These are phyloP conservation scores for Melieria crassipennis DNA, from an alignment of 2,888 invertebrate genomes.

Conservation along the genomic window DNA sequence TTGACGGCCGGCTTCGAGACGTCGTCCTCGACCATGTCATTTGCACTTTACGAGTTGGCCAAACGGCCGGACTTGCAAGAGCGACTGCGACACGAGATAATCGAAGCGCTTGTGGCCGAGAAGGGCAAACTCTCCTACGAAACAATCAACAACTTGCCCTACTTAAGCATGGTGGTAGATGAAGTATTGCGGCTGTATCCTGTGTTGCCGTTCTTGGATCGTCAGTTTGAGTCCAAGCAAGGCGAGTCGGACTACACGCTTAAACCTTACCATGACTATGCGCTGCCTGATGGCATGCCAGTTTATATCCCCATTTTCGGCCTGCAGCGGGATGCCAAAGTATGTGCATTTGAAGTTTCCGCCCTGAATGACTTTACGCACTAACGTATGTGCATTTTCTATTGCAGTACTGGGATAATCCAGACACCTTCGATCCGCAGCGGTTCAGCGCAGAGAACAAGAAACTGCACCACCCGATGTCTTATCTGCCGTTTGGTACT, in stretches of 20 bases:
- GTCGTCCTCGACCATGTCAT: conserved; percentile 65
- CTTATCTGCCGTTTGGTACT: conserved; percentile 59
- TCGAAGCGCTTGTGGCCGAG: conserved; percentile 55
- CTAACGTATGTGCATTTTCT: not conserved
- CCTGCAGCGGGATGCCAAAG: conserved; percentile 62
- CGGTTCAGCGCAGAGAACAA: conserved; percentile 58
- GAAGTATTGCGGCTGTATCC: conserved; percentile 64
- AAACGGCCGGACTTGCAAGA: conserved; percentile 64
- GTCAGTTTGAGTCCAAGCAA: conserved; percentile 51
- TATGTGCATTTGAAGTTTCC: conserved; percentile 37
- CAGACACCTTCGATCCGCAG: conserved; percentile 61
- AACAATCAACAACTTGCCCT: conserved; percentile 62
- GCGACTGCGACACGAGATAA: conserved; percentile 65
- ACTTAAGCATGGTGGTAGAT: conserved; percentile 65
- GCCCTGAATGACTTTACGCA: not conserved
- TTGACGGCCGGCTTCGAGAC: conserved; percentile 64
- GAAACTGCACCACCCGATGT: conserved; percentile 49
- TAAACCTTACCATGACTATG: conserved; percentile 56
- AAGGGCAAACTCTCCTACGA: conserved; percentile 65
- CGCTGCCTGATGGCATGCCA: conserved; percentile 56
- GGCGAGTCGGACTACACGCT: conserved; percentile 49
- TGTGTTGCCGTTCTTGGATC: conserved; percentile 62
- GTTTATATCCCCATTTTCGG: conserved; percentile 60
- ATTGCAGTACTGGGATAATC: conserved; percentile 59
- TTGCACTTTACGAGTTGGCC: conserved; percentile 64